Base-by-base conservation (phyloP, 2,113 vertebrate species). In the Cryptomyrus ogoouensis region DNA sequence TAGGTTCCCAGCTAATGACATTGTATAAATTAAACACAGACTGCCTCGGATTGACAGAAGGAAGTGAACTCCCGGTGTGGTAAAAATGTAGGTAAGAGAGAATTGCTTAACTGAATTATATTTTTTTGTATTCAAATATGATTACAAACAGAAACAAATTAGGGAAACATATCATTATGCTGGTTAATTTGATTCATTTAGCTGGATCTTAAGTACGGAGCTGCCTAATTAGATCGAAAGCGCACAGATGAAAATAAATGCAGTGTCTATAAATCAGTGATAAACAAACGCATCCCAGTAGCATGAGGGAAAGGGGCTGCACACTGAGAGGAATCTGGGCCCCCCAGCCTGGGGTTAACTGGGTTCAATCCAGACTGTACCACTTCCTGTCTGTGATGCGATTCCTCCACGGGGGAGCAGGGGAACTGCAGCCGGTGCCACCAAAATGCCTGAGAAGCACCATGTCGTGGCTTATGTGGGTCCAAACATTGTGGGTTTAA, bases 11-110 rank as follows among this genome's bases (percentile, higher is more conserved):
- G 35, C 10, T 83, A 88, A 80, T 90, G 62, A 56, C 66, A 46
- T 58, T 88, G 62, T 90, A 88, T 90, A 83, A 53, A 80, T 88
- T 50, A 83, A 83, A 90, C 58, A 80, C 21, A 66, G 21, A n/a
- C 66, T 27, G 70, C 62, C 66, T 42, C 56, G 1, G 12, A 56
- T 15, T 87, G 89, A 42, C 42, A 52, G 44, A 42, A 77, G 17
- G 47, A 21, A 5, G 39, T 53, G 31, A 56, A 56, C n/a, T 88
- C 39, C 49, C 19, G 19, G 66, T 44, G 39, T 87, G 49, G 85
- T 31, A 31, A 39, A 35, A 87, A 42, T 7, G 39, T 24, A 19
- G 83, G 52, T 70, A 84, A 44, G 44, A 49, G 53, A 50, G 39
- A 47, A 42, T 15, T 87, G 49, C 85, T 86, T 50, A 70, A 77